A percentile compares a stretch with the other conserved stretches of the same genome.
Evolutionary conservation across 1,140 invertebrate species (phyloP).

Genomic region (Euglossa dilemma): DNA sequence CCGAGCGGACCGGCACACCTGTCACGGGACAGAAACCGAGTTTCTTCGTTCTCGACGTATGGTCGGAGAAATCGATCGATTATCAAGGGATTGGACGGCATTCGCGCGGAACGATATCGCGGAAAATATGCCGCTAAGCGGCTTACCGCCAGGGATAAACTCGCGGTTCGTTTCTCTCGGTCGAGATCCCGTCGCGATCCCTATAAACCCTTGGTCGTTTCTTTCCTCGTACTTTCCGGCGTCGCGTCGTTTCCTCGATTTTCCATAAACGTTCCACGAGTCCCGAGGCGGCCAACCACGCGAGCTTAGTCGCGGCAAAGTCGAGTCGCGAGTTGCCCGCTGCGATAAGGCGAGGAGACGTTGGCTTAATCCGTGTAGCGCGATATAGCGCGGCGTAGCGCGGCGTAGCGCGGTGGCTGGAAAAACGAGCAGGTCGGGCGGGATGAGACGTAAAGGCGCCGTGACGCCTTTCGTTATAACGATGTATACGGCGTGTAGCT

Average conservation of each 20-base stretch:
- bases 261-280: neutral
- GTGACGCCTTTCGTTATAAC: slow-evolving; percentile 74
- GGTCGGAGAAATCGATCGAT: neutral
- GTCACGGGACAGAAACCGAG: no score
- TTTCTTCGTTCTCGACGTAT: no score
- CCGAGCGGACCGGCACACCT: no score
- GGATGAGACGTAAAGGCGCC: slow-evolving; percentile 73
- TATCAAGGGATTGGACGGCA: neutral
- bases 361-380: slow-evolving; percentile 16
- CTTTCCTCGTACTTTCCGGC: no score
- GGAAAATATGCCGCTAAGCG: slow-evolving; percentile 39
- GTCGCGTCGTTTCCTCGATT: no score
- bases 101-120: neutral
- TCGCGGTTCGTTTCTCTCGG: neutral
- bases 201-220: neutral
- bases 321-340: no score
- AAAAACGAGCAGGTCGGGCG: slow-evolving; percentile 14
- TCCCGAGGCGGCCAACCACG: neutral
- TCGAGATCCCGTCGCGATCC: neutral
- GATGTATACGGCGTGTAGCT: slow-evolving; percentile 68
- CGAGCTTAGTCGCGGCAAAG: no score
- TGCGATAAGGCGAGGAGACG: neutral
- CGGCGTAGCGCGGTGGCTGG: neutral
- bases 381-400: no score
- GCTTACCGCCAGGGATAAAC: neutral